Evolutionary conservation across 2,113 vertebrate species (phyloP).

Genomic region (Morone saxatilis): DNA sequence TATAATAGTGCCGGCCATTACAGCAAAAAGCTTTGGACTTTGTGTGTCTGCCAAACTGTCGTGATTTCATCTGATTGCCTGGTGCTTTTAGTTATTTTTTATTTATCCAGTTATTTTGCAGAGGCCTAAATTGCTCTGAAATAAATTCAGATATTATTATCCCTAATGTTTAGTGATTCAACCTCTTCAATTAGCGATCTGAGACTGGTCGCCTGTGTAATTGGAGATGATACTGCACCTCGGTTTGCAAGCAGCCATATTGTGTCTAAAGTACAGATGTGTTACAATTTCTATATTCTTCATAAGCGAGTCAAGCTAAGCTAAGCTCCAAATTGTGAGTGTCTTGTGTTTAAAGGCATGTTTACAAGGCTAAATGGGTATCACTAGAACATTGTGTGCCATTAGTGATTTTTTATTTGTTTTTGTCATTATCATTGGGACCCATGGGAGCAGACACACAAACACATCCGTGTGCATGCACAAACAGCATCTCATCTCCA

Average conservation of each 20-base stretch:
- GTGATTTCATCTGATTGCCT: constrained; percentile 74
- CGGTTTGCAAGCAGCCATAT: constrained; percentile 31
- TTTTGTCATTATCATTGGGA: constrained; percentile 24
- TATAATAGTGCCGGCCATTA: constrained; percentile 79
- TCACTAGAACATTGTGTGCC: background rate
- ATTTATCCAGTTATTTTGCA: constrained; percentile 72
- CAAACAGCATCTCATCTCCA: constrained; percentile 32
- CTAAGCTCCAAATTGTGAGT: constrained; percentile 10
- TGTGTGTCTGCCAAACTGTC: constrained; percentile 68
- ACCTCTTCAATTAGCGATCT: constrained; percentile 72
- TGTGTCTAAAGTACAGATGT: constrained; percentile 39
- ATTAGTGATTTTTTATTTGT: constrained; percentile 12
- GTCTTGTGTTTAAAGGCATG: constrained; percentile 26
- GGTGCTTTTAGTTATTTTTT: constrained; percentile 78
- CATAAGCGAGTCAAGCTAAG: constrained; percentile 6
- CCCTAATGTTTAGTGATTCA: constrained; percentile 65
- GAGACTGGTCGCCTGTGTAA: constrained; percentile 59
- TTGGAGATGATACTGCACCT: constrained; percentile 49
- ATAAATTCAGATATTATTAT: constrained; percentile 70
- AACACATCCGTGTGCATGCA: constrained; percentile 12
- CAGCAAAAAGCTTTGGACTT: constrained; percentile 77
- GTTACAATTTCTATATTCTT: constrained; percentile 12
- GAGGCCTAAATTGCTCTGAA: constrained; percentile 69
- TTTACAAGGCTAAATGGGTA: constrained; percentile 28
- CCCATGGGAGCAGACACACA: constrained; percentile 37